These are phyloP conservation scores for Heteromyza rotundicornis DNA, from an alignment of 2,888 invertebrate genomes.

Conservation along the genomic window DNA sequence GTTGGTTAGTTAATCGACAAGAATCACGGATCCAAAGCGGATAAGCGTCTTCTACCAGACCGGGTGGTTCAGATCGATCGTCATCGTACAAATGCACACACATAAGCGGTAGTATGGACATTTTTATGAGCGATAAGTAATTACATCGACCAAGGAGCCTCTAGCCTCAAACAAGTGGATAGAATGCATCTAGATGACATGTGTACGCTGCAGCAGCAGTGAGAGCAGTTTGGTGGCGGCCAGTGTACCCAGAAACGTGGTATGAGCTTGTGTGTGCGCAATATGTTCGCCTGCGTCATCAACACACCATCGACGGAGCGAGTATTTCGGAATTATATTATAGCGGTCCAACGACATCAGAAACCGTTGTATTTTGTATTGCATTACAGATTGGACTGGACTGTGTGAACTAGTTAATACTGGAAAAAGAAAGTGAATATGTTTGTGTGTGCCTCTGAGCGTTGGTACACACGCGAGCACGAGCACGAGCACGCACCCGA, in stretches of 20 bases:
- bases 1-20: background rate
- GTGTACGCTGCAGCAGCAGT: background rate
- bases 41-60: background rate
- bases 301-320: background rate
- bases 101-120: background rate
- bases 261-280: no score
- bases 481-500: background rate
- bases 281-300: background rate
- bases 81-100: no score
- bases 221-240: no score
- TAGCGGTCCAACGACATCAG: background rate
- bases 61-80: no score
- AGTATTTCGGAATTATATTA: background rate
- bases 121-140: no score
- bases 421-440: constrained; percentile 54
- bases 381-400: no score
- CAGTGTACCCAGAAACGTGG: no score
- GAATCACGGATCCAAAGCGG: background rate
- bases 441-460: constrained; percentile 47
- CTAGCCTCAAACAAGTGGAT: background rate
- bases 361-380: background rate
- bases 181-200: background rate
- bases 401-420: constrained; percentile 26
- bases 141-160: background rate
- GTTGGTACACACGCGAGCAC: constrained; percentile 21